Evolutionary conservation across 2,888 invertebrate genomes (phyloP), one percentile per base, ranked within the genome.

Genomic region (Drosophila pullipes): DNA sequence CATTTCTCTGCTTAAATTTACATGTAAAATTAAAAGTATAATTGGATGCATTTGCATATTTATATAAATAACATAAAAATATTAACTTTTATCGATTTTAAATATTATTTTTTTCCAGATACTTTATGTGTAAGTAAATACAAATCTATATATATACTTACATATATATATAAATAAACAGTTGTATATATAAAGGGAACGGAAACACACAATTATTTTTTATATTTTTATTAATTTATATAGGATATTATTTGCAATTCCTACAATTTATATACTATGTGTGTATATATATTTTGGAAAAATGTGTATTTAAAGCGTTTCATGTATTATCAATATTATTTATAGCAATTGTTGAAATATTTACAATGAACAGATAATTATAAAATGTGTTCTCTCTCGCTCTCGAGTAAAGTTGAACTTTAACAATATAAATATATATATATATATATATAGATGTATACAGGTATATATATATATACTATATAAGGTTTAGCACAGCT

Each of bases 291-390:
- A 69, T 74, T 33, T 73, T 73, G 62, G 62, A 72, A 71, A 66
- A 62, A 59, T 76, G 67, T 76, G 73, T 59, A 67, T 76, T 74
- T 78, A 74, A 77, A 78, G 74, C 74, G 65, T 74, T 74, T 69
- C 61, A 52, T 69, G 39, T 49, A 57, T 59, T 58, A 59, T 52
- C 47, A 59, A 60, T 60, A 75, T 75, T 73, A 69, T 76, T 58
- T 71, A 77, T 77, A 78, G 75, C 79, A 78, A 64, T 70, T 61
- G 31, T 73, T 65, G 53, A 65, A 76, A 73, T 73, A 80, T 80
- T 76, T 76, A 78, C 80, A 80, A 76, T 67, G 52, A 63, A 59
- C 57, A 71, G 63, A 63, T 53, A 63, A 62, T 41, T 67, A 35
- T 28, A 13, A 13, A 55, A 54, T 57, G 39, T 47, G 62, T 62